A percentile compares a stretch with the other conserved stretches of the same genome.
Conservation (phyloP, 2,888 invertebrate genomes). For the Ectobius pallidus region DNA sequence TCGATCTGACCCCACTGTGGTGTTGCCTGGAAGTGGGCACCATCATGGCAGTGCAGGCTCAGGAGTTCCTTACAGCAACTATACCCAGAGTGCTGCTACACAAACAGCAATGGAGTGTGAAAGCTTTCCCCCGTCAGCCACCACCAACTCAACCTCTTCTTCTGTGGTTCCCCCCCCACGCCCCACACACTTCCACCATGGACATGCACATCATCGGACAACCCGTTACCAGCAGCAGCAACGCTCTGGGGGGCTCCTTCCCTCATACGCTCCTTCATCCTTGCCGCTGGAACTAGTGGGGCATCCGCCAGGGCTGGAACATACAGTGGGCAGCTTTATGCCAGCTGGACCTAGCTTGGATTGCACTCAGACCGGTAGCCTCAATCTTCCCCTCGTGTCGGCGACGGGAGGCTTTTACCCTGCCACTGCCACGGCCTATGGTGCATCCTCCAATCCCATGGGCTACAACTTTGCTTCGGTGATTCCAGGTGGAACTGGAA, state of each 20-base stretch:
- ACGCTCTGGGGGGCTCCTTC: slow-evolving; percentile 54
- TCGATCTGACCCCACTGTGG: slow-evolving; percentile 48
- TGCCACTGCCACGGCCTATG: slow-evolving; percentile 28
- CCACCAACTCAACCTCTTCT: slow-evolving; percentile 10
- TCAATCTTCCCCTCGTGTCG: slow-evolving; percentile 53
- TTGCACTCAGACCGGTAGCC: slow-evolving; percentile 53
- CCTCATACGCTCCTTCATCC: slow-evolving; percentile 49
- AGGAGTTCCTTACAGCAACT: slow-evolving; percentile 27
- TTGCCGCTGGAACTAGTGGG: slow-evolving; percentile 44
- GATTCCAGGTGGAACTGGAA: slow-evolving; percentile 28
- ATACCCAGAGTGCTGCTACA: slow-evolving; percentile 31
- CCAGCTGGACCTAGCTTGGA: slow-evolving; percentile 47
- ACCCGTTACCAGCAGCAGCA: slow-evolving; percentile 39
- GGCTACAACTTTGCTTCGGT: slow-evolving; percentile 25
- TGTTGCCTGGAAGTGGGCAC: slow-evolving; percentile 45
- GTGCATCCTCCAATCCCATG: slow-evolving; percentile 27
- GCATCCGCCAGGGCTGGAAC: slow-evolving; percentile 50
- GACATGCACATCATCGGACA: slow-evolving; percentile 40
- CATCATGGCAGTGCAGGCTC: slow-evolving; percentile 48
- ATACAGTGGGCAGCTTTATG: slow-evolving; percentile 41
- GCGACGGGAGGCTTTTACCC: slow-evolving; percentile 34
- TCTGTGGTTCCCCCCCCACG: slow-evolving; percentile 60
- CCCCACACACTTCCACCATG: slow-evolving; percentile 47
- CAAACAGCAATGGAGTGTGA: slow-evolving; percentile 74
- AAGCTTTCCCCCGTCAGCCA: slow-evolving; percentile 27